Conservation (phyloP, 2,113 vertebrate species). For the Cebus imitator region DNA sequence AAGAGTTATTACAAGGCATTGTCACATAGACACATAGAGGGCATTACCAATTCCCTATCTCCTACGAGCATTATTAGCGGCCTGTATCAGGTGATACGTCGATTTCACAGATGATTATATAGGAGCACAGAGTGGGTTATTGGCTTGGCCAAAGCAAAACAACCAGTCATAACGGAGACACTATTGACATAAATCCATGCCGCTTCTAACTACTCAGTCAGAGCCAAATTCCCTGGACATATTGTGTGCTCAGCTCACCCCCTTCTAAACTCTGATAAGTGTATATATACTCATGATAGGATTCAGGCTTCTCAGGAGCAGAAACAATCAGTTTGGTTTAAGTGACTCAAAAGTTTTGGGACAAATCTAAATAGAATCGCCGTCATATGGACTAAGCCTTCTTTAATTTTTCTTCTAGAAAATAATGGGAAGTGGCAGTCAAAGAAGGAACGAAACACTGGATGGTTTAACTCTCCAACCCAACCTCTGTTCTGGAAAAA, state of each 20-base stretch:
- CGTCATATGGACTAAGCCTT: neutral
- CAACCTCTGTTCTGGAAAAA: neutral
- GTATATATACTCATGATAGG: neutral
- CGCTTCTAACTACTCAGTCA: neutral
- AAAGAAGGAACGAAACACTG: neutral
- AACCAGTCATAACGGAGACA: accelerated
- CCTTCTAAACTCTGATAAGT: neutral
- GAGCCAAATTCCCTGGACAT: neutral
- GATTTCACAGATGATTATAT: neutral
- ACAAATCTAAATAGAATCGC: neutral
- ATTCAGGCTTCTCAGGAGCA: neutral
- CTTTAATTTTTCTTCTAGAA: neutral
- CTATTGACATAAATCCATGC: neutral
- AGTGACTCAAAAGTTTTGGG: neutral
- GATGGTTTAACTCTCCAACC: neutral
- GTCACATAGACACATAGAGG: too few relatives aligned
- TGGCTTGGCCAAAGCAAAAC: neutral
- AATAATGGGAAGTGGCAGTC: neutral
- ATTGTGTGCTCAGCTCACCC: neutral
- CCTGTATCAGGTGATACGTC: neutral
- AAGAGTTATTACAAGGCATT: neutral
- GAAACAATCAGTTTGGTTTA: neutral
- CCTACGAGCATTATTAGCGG: neutral
- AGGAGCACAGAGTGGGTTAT: neutral
- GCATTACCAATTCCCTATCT: neutral